Evolutionary conservation across 2,888 invertebrate genomes (phyloP).

Genomic region (Eudasyphora cyanicolor): DNA sequence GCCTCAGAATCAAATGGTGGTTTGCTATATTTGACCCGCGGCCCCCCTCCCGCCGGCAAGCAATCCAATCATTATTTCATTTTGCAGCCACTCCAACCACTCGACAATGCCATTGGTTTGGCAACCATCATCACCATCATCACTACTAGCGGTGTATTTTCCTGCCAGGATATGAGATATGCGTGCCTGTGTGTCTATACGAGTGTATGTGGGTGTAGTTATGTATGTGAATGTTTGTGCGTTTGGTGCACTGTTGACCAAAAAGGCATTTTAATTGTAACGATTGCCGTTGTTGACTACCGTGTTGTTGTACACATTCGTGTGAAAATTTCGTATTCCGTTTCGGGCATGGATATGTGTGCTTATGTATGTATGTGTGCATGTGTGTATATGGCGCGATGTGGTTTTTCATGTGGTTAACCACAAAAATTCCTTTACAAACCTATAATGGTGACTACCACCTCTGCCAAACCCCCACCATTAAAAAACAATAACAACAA

Average conservation of each 20-base stretch:
- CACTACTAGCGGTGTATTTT: neutral
- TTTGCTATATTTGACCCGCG: neutral
- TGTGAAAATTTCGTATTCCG: neutral
- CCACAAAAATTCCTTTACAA: slow-evolving; percentile 19
- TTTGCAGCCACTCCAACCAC: slow-evolving; percentile 1
- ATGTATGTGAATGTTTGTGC: too few species aligned
- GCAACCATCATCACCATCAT: neutral
- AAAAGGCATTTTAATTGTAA: slow-evolving; percentile 15
- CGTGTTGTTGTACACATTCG: neutral
- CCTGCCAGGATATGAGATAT: slow-evolving; percentile 1
- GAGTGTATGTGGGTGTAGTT: neutral
- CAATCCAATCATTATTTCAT: slow-evolving; percentile 10
- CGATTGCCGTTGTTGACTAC: neutral
- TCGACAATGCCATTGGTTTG: slow-evolving; percentile 21
- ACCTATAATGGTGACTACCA: too few species aligned
- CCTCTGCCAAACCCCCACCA: neutral
- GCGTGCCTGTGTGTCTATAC: neutral
- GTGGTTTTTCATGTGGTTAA: slow-evolving; percentile 32
- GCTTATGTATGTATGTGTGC: neutral
- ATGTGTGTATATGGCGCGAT: slow-evolving; percentile 26
- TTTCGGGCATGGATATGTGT: neutral
- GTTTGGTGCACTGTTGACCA: too few species aligned
- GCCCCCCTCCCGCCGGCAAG: neutral
- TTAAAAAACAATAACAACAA: neutral
- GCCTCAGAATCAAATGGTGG: neutral